Conservation (phyloP, 2,888 invertebrate species). For the Epirrhoe tristata region DNA sequence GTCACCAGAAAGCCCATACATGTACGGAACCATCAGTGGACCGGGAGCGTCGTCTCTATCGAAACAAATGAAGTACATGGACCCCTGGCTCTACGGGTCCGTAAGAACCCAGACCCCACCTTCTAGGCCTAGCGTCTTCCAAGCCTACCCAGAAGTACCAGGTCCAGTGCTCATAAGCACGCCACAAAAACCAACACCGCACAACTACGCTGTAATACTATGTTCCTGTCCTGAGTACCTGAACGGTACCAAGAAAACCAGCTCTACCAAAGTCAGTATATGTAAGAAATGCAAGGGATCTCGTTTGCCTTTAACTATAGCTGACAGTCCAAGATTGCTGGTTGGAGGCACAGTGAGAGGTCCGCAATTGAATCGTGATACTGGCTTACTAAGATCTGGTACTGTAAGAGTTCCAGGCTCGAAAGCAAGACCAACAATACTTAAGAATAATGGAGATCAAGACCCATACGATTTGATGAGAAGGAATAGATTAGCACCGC, state of each 20-base stretch:
- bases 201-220: slow-evolving; percentile 89
- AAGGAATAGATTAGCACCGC: slow-evolving; percentile 89
- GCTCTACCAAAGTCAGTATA: slow-evolving; percentile 90
- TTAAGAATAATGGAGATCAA: slow-evolving; percentile 84
- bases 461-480: slow-evolving; percentile 95
- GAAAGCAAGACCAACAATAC: slow-evolving; percentile 87
- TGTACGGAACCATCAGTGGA: slow-evolving; percentile 82
- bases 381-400: slow-evolving; percentile 84
- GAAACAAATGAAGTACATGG: slow-evolving; percentile 93
- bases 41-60: slow-evolving; percentile 90
- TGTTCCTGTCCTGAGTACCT: slow-evolving; percentile 94
- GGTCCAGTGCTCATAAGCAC: slow-evolving; percentile 82
- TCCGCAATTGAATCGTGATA: slow-evolving; percentile 75
- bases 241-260: slow-evolving; percentile 90
- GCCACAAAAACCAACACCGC: slow-evolving; percentile 85
- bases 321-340: slow-evolving; percentile 83
- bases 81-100: slow-evolving; percentile 94
- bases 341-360: slow-evolving; percentile 88
- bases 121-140: slow-evolving; percentile 79
- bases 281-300: slow-evolving; percentile 95
- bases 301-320: slow-evolving; percentile 88
- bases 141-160: slow-evolving; percentile 76
- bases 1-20: slow-evolving; percentile 78
- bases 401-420: slow-evolving; percentile 87
- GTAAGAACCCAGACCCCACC: slow-evolving; percentile 85